phyloP scores from a whole-genome alignment of 2,113 vertebrate genomes.

The Phaethornis superciliosus region DNA sequence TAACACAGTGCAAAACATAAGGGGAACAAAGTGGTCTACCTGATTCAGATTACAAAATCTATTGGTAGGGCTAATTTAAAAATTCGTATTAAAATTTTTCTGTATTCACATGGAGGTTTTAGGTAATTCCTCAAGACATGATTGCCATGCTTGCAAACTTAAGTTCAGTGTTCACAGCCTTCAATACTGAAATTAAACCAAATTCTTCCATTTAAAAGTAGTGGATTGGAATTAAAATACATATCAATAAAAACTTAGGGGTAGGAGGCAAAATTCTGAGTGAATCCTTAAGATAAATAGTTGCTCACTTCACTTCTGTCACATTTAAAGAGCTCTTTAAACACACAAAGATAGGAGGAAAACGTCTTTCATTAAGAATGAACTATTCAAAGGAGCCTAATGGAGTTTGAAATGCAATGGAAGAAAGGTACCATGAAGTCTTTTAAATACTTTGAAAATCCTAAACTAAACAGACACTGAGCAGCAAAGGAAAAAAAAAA shows the following conservation, averaged over 20 bases:
- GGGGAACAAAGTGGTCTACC: not conserved
- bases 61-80: not conserved
- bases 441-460: not conserved
- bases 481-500: not conserved
- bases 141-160: not conserved
- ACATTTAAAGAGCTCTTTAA: not conserved
- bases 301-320: not conserved
- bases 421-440: not conserved
- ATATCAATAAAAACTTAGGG: fast-evolving
- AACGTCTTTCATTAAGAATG: not conserved
- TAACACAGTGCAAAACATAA: not conserved
- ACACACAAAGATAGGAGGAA: not conserved
- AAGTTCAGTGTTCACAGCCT: not conserved
- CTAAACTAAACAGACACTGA: not conserved
- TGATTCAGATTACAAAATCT: not conserved
- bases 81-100: not conserved
- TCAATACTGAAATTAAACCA: not conserved
- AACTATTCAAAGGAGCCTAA: not conserved
- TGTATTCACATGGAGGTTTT: not conserved
- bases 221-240: not conserved
- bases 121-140: not conserved
- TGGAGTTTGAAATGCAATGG: not conserved
- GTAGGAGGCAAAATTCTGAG: not conserved
- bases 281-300: not conserved
- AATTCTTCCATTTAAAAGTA: not conserved